Base-by-base conservation (phyloP, 2,797 vertebrate species). In the Sciurus vulgaris region DNA sequence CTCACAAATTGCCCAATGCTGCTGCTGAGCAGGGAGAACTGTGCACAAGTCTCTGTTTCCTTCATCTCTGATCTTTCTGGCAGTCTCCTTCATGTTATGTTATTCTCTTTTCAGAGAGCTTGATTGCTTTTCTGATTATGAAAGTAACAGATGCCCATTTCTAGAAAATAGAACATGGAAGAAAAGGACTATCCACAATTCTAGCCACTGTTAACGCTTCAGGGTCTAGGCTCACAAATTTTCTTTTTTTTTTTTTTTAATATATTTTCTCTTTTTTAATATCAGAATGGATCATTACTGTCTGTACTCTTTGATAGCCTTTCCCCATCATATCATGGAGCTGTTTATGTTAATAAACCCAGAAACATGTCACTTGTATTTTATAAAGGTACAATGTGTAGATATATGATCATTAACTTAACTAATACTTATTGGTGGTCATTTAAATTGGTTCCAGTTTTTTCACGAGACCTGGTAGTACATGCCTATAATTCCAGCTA, bases 91-190 rank as follows among this genome's bases (percentile, higher is more conserved):
- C 38, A 1, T 54, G 14, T 54, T n/a, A 6, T 20, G 18, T 73
- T 78, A 30, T 70, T 81, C 38, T 83, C 65, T 84, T 73, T 49
- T 22, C 26, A 5, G 61, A 82, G 54, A 65, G 72, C 76, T 77
- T 44, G 54, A 47, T 49, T 96, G 87, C 95, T 96, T 88, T 92
- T 85, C 89, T 82, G 72, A 74, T 85, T 73, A 15, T 51, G 89
- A 89, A 72, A 67, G 84, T 70, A 84, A 84, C 59, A 79, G 78
- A 22, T 86, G 51, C 72, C 30, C 6, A 0, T 33, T 26, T 35
- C 79, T 76, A 96, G 30, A 10, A 89, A 76, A 17, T 26, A 1
- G 44, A 33, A 69, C 84, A 61, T 51, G 28, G 7, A 84, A 79
- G 35, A 51, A 76, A 4, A 61, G 38, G 1, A 24, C 72, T 11